Conservation (phyloP, 2,113 vertebrate genomes). For the Alethe diademata region DNA sequence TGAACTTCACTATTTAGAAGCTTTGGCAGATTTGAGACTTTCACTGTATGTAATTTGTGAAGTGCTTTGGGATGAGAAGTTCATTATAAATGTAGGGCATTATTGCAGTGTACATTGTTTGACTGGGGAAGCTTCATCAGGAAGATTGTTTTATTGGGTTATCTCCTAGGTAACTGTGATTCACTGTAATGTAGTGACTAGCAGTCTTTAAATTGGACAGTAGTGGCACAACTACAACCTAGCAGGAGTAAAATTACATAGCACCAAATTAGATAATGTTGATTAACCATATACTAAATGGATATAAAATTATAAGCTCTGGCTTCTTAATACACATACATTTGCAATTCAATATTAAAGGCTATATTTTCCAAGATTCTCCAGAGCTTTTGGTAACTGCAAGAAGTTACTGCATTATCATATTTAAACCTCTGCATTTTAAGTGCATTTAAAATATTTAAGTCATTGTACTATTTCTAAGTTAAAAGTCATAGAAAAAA, state of each 20-base stretch:
- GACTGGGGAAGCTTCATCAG: background rate
- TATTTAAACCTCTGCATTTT: background rate
- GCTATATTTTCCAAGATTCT: background rate
- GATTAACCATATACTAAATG: background rate
- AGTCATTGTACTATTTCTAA: background rate
- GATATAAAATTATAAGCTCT: constrained; percentile 3
- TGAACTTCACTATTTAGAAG: background rate
- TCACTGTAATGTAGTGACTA: constrained; percentile 6
- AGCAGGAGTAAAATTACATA: background rate
- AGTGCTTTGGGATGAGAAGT: background rate
- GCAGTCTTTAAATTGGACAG: constrained; percentile 10
- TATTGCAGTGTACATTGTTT: background rate
- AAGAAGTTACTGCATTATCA: background rate
- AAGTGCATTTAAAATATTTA: background rate
- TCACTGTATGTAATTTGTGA: background rate
- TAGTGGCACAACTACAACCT: background rate
- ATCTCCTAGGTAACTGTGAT: constrained; percentile 44
- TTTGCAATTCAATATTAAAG: constrained; percentile 8
- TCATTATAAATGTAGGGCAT: background rate
- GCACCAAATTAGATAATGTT: background rate
- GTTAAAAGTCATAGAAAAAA: background rate
- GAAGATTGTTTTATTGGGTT: constrained; percentile 22
- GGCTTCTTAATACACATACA: background rate
- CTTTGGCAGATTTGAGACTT: background rate
- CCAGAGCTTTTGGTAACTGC: background rate